Conservation (phyloP, 2,797 vertebrate species). For the Lagodon rhomboides region DNA sequence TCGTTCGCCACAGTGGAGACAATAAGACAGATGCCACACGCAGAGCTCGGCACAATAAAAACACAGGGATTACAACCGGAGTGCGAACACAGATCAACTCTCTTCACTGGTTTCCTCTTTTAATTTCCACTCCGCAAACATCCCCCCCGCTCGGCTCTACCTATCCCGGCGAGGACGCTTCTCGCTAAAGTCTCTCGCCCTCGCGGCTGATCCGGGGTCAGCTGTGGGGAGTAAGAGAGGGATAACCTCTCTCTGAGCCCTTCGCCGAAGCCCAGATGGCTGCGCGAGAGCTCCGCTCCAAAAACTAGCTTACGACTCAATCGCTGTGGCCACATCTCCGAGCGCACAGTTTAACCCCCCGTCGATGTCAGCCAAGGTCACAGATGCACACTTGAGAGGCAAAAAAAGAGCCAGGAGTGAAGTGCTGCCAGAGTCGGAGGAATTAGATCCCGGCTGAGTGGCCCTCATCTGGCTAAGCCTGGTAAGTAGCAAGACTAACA, state of each 20-base stretch:
- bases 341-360: slow-evolving; percentile 81
- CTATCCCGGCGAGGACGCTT: slow-evolving; percentile 55
- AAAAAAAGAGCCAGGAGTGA: slow-evolving; percentile 72
- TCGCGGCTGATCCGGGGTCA: slow-evolving; percentile 82
- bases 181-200: slow-evolving; percentile 66
- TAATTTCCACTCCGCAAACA: slow-evolving; percentile 52
- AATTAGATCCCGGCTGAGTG: slow-evolving; percentile 82
- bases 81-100: slow-evolving; percentile 50
- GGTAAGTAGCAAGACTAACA: slow-evolving; percentile 85
- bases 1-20: slow-evolving; percentile 44
- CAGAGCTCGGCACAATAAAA: slow-evolving; percentile 33
- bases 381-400: slow-evolving; percentile 80
- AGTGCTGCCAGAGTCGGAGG: slow-evolving; percentile 80
- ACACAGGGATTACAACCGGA: slow-evolving; percentile 54
- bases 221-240: slow-evolving; percentile 78
- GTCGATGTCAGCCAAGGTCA: slow-evolving; percentile 81
- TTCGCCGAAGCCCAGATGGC: slow-evolving; percentile 81
- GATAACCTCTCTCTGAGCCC: slow-evolving; percentile 78
- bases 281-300: slow-evolving; percentile 71
- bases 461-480: slow-evolving; percentile 84
- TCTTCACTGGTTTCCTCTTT: slow-evolving; percentile 62
- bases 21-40: slow-evolving; percentile 36
- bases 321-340: slow-evolving; percentile 76
- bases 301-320: slow-evolving; percentile 80
- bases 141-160: slow-evolving; percentile 34